Percentiles rank a stretch among this genome's conserved stretches.
Conservation (phyloP, 2,797 vertebrate genomes). For the Pogoniulus pusillus region DNA sequence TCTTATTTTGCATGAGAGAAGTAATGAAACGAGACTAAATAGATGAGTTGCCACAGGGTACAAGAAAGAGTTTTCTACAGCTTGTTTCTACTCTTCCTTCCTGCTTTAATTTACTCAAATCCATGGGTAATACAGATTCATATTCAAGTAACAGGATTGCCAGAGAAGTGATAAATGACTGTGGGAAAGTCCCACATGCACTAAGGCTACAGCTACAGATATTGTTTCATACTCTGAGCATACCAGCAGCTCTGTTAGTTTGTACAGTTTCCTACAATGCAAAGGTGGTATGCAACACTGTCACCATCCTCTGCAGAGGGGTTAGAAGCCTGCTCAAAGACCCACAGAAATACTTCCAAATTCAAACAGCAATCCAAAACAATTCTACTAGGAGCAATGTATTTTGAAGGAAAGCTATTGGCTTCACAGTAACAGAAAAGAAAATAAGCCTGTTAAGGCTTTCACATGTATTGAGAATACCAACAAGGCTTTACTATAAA, state of each 20-base stretch:
- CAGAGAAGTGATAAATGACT: neutral
- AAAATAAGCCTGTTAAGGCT: neutral
- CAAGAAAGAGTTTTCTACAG: neutral
- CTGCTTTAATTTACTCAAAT: neutral
- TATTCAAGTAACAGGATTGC: neutral
- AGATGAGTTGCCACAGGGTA: neutral
- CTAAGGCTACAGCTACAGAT: neutral
- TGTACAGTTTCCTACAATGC: neutral
- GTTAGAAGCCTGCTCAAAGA: neutral
- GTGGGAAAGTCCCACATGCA: neutral
- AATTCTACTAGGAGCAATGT: neutral
- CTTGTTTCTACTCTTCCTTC: neutral
- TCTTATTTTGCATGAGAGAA: conserved; percentile 3
- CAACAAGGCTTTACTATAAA: neutral
- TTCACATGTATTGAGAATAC: neutral
- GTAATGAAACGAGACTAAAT: neutral
- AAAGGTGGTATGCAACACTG: neutral
- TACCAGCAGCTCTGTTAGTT: neutral
- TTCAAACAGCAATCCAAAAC: neutral
- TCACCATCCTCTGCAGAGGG: neutral
- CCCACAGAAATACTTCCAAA: neutral
- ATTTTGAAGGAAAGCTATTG: neutral
- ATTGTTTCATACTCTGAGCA: neutral
- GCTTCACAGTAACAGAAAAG: neutral
- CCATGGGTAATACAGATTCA: neutral